Base-by-base conservation (phyloP, 2,888 invertebrate species). In the Melolontha melolontha region DNA sequence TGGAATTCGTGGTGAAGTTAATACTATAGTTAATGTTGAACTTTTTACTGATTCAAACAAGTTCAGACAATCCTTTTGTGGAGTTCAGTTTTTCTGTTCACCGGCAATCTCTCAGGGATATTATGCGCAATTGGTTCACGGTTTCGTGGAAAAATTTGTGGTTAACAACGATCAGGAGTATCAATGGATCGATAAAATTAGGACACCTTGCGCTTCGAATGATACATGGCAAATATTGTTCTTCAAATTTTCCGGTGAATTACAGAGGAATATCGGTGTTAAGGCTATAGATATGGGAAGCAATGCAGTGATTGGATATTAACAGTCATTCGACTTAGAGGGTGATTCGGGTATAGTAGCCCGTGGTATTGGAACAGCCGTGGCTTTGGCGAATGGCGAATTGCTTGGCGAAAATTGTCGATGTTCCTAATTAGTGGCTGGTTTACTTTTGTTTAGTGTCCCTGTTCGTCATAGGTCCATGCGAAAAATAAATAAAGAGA, bases 141-240 rank as follows among this genome's bases (percentile, higher is more conserved):
- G 98, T 1, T 97, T 98, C 84, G 97, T 98, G 0, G 97, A 98
- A 81, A 97, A 98, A 81, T 83, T 98, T 74, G 93, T 97, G 16
- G 95, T 97, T 7, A 96, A 96, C 79, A 97, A 97, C 81, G 98
- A 98, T 85, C 98, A 98, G 0, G 98, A 97, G 81, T 96, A 96
- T 84, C 97, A 98, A 83, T 98, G 98, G 98, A 97, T 98, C 64
- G 98, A 98, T 84, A 98, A 98, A 86, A 97, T 98, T 76, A 88
- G 98, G 71, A 98, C 98, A 0, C 97, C 98, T 0, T 85, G 98
- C 64, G 97, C 98, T 0, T 97, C 97, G 0, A 98, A 99, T 82
- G 98, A 98, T 84, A 97, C 98, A 0, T 85, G 98, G 42, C 98
- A 98, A 85, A 94, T 96, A 0, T 89, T 97, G 17, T 98, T 98